Evolutionary conservation across 2,113 vertebrate genomes (phyloP), one percentile per base, ranked within the genome.

Genomic region (Phylloscopus whistleri): DNA sequence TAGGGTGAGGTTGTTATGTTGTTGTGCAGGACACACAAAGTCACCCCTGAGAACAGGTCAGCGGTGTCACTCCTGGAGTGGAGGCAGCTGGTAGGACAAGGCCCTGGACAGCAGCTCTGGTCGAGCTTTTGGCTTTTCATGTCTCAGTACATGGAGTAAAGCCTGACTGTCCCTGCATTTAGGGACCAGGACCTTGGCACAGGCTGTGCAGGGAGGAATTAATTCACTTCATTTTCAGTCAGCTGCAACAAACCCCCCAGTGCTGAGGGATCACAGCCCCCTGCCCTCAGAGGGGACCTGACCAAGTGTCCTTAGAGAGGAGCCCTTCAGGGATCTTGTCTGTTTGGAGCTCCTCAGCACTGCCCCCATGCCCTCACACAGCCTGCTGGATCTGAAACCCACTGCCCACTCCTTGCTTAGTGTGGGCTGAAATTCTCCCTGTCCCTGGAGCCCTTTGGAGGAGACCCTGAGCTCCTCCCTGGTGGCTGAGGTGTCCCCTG

Each of bases 101-200:
- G 64, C 66, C 87, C 20, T 55, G 74, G 37, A 31, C 44, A n/a
- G 3, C 9, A 15, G n/a, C n/a, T 41, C 49, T 33, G 60, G 9
- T 23, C 0, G 0, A 58, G 6, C 19, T 76, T 48, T 64, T 77
- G 55, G 8, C 1, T 74, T 73, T 77, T 63, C 43, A 2, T 18
- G 18, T 51, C 69, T 43, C 27, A 8, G 16, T 11, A 9, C 30
- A 1, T 2, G 10, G 46, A 33, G 3, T 8, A 55, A 26, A 69
- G 35, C 19, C 44, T 3, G 4, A 15, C 4, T 62, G 49, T 28
- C 16, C n/a, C 43, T 62, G 31, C 0, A 0, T 18, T 44, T 12
- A 56, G 63, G 10, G 35, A 76, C 58, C 2, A 3, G 55, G 31
- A 37, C 49, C 62, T 80, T 2, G 1, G 51, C 39, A 59, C 24